Evolutionary conservation across 2,888 invertebrate genomes (phyloP).

Genomic region (Caenorhabditis sp.): DNA sequence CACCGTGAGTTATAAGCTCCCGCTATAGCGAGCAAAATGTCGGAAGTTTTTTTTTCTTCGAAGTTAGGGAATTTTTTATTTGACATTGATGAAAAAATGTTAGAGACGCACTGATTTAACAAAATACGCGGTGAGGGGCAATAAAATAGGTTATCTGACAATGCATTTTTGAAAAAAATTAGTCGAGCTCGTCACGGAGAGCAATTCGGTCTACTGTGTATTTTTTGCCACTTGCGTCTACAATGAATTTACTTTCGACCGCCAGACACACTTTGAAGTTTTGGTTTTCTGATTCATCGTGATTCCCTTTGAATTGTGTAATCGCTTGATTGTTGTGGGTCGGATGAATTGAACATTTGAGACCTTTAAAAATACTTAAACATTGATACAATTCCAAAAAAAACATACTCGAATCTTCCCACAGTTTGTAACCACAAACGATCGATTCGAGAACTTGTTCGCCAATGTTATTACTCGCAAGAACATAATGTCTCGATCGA

Average conservation of each 20-base stretch:
- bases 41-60: too few species aligned
- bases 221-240: not conserved
- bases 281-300: not conserved
- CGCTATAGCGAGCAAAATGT: too few species aligned
- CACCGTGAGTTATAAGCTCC: too few species aligned
- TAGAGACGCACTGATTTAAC: too few species aligned
- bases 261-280: not conserved
- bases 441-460: not conserved
- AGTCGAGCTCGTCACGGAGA: not conserved
- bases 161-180: not conserved
- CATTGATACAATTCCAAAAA: too few species aligned
- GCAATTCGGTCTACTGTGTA: not conserved
- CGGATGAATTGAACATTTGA: not conserved
- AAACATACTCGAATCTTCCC: not conserved
- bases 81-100: too few species aligned
- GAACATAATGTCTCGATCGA: slow-evolving; percentile 19
- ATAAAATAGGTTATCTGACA: too few species aligned
- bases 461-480: slow-evolving; percentile 21
- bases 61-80: too few species aligned
- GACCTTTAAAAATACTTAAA: not conserved
- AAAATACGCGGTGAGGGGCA: too few species aligned
- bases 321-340: not conserved
- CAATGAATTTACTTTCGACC: not conserved
- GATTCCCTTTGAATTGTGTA: not conserved
- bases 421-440: not conserved